Evolutionary conservation across 2,113 vertebrate genomes (phyloP).

Genomic region (Microcebus lehilahytsara): DNA sequence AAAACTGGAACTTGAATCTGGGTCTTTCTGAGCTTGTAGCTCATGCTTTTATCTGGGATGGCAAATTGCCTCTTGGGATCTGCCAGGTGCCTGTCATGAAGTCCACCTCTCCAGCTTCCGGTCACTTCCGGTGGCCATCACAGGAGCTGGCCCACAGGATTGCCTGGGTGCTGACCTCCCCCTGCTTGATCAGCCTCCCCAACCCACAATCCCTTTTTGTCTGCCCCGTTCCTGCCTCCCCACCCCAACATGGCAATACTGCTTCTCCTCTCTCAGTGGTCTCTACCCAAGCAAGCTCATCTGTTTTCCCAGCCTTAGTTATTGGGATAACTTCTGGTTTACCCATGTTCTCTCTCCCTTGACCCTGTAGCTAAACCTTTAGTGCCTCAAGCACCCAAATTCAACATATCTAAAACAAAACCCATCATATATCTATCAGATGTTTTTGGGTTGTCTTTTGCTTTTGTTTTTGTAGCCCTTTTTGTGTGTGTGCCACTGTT

Average conservation of each 20-base stretch:
- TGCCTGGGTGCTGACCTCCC: neutral
- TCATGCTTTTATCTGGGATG: neutral
- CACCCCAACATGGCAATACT: neutral
- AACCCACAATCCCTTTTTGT: neutral
- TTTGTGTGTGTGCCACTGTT: neutral
- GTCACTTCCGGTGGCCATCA: neutral
- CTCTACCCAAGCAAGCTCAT: neutral
- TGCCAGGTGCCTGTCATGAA: neutral
- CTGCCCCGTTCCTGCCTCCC: neutral
- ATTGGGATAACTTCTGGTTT: neutral
- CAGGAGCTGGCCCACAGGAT: neutral
- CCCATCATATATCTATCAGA: neutral
- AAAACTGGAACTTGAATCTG: neutral
- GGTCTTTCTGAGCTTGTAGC: neutral
- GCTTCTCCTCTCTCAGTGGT: neutral
- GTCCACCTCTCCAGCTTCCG: neutral
- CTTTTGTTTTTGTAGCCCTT: neutral
- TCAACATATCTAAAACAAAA: neutral
- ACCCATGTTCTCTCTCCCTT: neutral
- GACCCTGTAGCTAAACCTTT: neutral
- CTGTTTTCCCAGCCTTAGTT: neutral
- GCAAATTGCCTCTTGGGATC: neutral
- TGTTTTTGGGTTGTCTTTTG: neutral
- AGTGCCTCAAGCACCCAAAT: neutral
- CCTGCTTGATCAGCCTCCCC: neutral